Conservation (phyloP, 23 tunicate species). For the Pegea sp. region DNA sequence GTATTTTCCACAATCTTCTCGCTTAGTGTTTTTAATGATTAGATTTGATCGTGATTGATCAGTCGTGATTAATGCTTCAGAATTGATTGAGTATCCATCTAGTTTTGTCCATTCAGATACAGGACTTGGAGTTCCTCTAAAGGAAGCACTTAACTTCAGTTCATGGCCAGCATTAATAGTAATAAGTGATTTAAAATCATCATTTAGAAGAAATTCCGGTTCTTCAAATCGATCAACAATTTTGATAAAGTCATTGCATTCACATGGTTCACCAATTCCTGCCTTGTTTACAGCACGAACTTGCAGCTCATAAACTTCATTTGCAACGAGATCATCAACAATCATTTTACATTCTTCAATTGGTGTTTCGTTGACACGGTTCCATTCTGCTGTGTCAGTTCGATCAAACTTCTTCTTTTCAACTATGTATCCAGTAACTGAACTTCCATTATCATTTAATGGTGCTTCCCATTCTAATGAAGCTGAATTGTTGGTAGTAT, state of each 20-base stretch:
- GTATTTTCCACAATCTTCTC: conserved; percentile 23
- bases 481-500: conserved; percentile 12
- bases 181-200: conserved; percentile 52
- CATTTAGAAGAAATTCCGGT: conserved; percentile 84
- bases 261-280: conserved; percentile 14
- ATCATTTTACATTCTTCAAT: conserved; percentile 3
- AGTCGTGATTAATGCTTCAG: background rate
- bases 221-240: conserved; percentile 20
- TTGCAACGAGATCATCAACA: conserved; percentile 12
- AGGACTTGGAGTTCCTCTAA: conserved; percentile 41
- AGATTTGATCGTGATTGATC: conserved; percentile 11
- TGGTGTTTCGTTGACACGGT: background rate
- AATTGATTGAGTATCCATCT: conserved; percentile 11
- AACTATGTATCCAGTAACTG: conserved; percentile 14
- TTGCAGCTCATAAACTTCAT: conserved; percentile 14
- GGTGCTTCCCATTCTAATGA: conserved; percentile 21
- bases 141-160: conserved; percentile 6
- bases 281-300: conserved; percentile 42
- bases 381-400: conserved; percentile 19
- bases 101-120: conserved; percentile 14
- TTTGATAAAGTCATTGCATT: background rate
- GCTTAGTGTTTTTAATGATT: conserved; percentile 1
- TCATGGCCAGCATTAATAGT: conserved; percentile 12
- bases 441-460: conserved; percentile 26
- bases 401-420: conserved; percentile 2